Evolutionary conservation across 2,113 vertebrate species (phyloP).

Genomic region (Microcebus jonahi): DNA sequence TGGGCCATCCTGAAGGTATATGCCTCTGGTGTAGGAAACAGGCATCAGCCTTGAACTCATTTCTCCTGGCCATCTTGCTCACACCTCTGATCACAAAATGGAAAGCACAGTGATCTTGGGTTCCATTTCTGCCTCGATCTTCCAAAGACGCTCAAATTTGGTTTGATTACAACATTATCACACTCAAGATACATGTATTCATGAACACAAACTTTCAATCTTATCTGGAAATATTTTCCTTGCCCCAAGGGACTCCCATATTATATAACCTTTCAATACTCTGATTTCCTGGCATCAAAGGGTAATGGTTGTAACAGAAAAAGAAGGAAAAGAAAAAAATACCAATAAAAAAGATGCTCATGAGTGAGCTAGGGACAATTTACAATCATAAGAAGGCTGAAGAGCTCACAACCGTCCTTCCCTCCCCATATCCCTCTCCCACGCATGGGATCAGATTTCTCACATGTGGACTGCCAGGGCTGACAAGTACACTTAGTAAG

Average conservation of each 20-base stretch:
- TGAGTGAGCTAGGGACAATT: background rate
- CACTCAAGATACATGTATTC: background rate
- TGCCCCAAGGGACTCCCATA: background rate
- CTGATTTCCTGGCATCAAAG: background rate
- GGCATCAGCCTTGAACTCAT: background rate
- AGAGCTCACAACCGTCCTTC: background rate
- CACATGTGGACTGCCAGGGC: background rate
- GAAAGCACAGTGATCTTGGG: background rate
- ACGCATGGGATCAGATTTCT: background rate
- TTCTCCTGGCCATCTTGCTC: background rate
- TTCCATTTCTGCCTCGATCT: background rate
- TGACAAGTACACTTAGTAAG: background rate
- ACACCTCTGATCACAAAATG: background rate
- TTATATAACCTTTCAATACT: background rate
- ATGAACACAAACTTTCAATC: constrained; percentile 3
- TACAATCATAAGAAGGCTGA: background rate
- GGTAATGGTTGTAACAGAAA: background rate
- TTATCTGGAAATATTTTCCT: constrained; percentile 31
- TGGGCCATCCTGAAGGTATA: background rate
- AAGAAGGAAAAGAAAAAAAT: background rate
- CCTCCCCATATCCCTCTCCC: background rate
- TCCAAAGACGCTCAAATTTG: background rate
- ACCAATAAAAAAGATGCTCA: background rate
- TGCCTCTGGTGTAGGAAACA: rapidly evolving
- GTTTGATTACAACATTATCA: background rate